Evolutionary conservation across 1,140 invertebrate species (phyloP).

Genomic region (Pogonomyrmex californicus): DNA sequence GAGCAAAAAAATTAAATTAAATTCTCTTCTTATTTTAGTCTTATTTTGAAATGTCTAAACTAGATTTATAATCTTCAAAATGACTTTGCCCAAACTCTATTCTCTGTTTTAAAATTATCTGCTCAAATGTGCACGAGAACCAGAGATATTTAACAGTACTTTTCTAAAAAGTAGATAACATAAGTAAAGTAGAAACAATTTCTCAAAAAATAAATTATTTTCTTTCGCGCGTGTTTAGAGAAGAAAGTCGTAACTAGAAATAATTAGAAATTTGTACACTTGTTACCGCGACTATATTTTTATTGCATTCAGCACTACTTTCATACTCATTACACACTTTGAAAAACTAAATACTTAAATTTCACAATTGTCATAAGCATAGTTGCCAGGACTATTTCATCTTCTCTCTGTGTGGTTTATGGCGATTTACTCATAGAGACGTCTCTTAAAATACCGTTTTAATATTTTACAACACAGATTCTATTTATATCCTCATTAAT

Average conservation of each 20-base stretch:
- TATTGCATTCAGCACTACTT: too few species aligned
- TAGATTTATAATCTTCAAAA: not conserved
- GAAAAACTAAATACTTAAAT: too few species aligned
- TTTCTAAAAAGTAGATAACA: not conserved
- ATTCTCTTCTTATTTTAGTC: not conserved
- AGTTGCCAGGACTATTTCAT: too few species aligned
- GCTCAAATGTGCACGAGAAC: not conserved
- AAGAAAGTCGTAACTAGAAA: too few species aligned
- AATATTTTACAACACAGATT: not conserved
- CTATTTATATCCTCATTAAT: slow-evolving; percentile 22
- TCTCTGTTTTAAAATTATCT: not conserved
- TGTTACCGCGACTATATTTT: too few species aligned
- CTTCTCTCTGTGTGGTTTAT: not conserved
- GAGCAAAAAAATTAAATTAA: too few species aligned
- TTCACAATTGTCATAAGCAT: too few species aligned
- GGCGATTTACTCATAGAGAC: not conserved
- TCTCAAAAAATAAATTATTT: not conserved
- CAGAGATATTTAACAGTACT: not conserved
- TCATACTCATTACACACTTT: too few species aligned
- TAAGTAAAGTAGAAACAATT: not conserved
- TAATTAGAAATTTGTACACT: too few species aligned
- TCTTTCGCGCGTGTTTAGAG: not conserved
- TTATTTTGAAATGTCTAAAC: slow-evolving; percentile 2
- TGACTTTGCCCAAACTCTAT: not conserved
- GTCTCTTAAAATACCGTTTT: not conserved